Conservation (phyloP, 64 coral and sea anemone genomes). For the Montipora foliosa region DNA sequence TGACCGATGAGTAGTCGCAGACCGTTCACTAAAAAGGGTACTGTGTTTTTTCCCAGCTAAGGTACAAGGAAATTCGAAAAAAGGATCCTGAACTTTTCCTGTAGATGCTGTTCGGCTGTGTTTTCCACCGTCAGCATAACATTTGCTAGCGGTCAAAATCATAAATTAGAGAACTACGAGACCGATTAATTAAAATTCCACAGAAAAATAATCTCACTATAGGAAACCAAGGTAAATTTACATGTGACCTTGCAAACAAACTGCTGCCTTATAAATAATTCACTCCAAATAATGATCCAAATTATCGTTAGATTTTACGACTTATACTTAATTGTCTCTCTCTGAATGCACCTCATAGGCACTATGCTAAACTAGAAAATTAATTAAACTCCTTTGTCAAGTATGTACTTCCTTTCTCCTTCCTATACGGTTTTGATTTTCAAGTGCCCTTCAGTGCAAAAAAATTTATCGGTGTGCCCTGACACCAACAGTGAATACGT, state of each 20-base stretch:
- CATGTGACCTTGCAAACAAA: background rate
- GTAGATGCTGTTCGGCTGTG: too few relatives aligned
- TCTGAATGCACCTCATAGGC: background rate
- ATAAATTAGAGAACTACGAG: background rate
- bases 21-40: too few relatives aligned
- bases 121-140: too few relatives aligned
- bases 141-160: too few relatives aligned
- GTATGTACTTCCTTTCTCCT: background rate
- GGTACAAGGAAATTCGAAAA: too few relatives aligned
- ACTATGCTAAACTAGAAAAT: background rate
- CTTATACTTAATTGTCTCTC: background rate
- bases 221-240: constrained; percentile 16
- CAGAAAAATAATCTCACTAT: background rate
- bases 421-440: background rate
- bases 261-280: constrained; percentile 26
- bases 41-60: too few relatives aligned
- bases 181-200: background rate
- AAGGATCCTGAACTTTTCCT: too few relatives aligned
- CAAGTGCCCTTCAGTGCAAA: background rate
- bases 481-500: background rate
- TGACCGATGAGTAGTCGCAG: too few relatives aligned
- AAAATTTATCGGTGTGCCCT: background rate
- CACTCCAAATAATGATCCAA: constrained; percentile 23
- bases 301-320: background rate
- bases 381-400: background rate